Evolutionary conservation across 2,888 invertebrate genomes (phyloP), one percentile per base, ranked within the genome.

Genomic region (Linnaemya vulpina): DNA sequence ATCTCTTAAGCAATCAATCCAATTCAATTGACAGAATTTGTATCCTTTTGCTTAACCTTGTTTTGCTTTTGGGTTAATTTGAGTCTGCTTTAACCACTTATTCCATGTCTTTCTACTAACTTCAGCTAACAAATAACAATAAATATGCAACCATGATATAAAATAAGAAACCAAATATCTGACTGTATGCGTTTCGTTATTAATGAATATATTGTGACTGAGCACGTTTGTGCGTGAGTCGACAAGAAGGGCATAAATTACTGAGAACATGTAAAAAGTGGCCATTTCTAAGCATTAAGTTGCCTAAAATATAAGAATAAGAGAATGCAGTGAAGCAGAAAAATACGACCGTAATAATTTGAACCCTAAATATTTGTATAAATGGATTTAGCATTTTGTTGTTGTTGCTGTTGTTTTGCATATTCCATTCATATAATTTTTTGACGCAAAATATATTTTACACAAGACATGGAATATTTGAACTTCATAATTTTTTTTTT

Each of bases 261-360:
- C 40, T 13, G n/a, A n/a, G 40, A 25, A 43, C 1, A 53, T 20
- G 22, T 13, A 10, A 11, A 30, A 60, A 17, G 17, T 65, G 25
- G 58, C 30, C 15, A 35, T 49, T 15, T 9, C 15, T 25, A 60
- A 65, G 40, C 46, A 55, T 55, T 43, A 75, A 65, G 25, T 51
- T 35, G 20, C 51, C 30, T 51, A 51, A 63, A 51, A 15, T 76
- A 65, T 25, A 13, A 65, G 3, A 25, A 65, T 25, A 13, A 65
- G 3, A 25, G 49, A 58, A 55, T 77, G 49, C 73, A 78, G 46
- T 83, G 58, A 63, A 78, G 83, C 62, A 40, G 13, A 58, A 74
- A 78, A 60, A 46, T 74, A 38, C 60, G 78, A 68, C 60, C 77
- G 68, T 74, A 73, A 78, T 68, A 83, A 83, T 68, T 62, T 62